Conservation (phyloP, 37 sponge, comb jelly and placozoan genomes). For the Geodia barretti region DNA sequence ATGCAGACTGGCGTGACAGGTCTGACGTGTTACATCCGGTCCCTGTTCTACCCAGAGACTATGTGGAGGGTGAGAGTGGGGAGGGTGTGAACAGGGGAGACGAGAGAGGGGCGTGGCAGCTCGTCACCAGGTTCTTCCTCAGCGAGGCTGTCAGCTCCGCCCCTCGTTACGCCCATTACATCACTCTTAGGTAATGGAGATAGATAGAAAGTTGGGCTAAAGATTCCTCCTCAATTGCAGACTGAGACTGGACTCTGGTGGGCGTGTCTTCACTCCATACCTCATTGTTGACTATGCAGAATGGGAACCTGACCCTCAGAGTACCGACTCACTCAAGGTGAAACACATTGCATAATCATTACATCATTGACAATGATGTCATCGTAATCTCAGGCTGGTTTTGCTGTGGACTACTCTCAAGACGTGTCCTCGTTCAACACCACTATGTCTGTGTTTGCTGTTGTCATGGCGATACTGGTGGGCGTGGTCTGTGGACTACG, state of each 20-base stretch:
- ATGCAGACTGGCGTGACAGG: too few species aligned
- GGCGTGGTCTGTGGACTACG: slow-evolving; percentile 57
- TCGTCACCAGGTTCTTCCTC: slow-evolving; percentile 55
- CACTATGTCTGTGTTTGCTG: slow-evolving; percentile 23
- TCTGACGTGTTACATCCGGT: slow-evolving; percentile 36
- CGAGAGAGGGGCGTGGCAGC: slow-evolving; percentile 49
- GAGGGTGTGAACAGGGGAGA: slow-evolving; percentile 25
- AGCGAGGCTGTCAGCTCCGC: slow-evolving; percentile 25
- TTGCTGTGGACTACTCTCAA: slow-evolving; percentile 19
- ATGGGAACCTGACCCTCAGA: slow-evolving; percentile 5
- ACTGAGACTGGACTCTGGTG: neutral
- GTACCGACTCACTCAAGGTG: neutral
- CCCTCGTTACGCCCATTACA: slow-evolving; percentile 26
- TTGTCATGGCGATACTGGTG: slow-evolving; percentile 26
- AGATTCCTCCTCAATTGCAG: slow-evolving; percentile 5
- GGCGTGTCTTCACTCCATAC: slow-evolving; percentile 19
- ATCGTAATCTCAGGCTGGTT: slow-evolving; percentile 19
- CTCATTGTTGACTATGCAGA: slow-evolving; percentile 9
- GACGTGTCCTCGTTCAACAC: slow-evolving; percentile 5
- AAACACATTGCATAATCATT: neutral
- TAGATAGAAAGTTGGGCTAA: too few species aligned
- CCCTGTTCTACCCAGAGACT: slow-evolving; percentile 33
- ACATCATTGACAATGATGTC: neutral
- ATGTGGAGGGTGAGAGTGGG: slow-evolving; percentile 5
- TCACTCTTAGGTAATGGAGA: slow-evolving; percentile 41